Evolutionary conservation across 2,797 vertebrate genomes (phyloP).

Genomic region (Poecilia picta): DNA sequence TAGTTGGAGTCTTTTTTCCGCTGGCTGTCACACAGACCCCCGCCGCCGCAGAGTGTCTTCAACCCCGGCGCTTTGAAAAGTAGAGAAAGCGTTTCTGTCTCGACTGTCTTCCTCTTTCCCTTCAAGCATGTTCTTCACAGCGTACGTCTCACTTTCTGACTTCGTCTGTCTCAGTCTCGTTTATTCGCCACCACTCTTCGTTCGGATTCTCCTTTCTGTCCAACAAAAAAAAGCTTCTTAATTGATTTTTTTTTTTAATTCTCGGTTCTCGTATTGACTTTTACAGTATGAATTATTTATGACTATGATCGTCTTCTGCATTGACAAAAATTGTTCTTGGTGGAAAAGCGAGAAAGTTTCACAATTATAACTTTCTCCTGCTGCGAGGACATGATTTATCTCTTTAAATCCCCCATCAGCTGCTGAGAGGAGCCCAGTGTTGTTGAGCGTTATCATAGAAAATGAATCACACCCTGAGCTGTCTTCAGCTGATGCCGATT

Average conservation of each 20-base stretch:
- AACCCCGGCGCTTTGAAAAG: constrained; percentile 3
- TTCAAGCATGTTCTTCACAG: neutral
- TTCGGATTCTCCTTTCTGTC: neutral
- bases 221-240: neutral
- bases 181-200: neutral
- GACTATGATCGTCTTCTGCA: constrained; percentile 1
- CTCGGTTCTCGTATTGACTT: neutral
- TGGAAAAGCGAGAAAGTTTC: neutral
- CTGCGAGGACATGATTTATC: constrained; percentile 15
- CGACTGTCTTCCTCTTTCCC: neutral
- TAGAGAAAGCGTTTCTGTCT: neutral
- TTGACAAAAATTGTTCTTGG: constrained; percentile 4
- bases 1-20: neutral
- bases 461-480: constrained; percentile 10
- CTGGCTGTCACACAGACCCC: constrained; percentile 2
- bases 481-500: constrained; percentile 2
- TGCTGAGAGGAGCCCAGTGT: neutral
- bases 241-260: constrained; percentile 1
- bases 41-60: neutral
- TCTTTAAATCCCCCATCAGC: constrained; percentile 13
- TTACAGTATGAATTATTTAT: neutral
- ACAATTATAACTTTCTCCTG: constrained; percentile 4
- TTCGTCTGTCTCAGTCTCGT: neutral
- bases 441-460: neutral
- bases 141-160: neutral